phyloP scores from a whole-genome alignment of 1,140 invertebrate genomes.

The Drosophila novamexicana region DNA sequence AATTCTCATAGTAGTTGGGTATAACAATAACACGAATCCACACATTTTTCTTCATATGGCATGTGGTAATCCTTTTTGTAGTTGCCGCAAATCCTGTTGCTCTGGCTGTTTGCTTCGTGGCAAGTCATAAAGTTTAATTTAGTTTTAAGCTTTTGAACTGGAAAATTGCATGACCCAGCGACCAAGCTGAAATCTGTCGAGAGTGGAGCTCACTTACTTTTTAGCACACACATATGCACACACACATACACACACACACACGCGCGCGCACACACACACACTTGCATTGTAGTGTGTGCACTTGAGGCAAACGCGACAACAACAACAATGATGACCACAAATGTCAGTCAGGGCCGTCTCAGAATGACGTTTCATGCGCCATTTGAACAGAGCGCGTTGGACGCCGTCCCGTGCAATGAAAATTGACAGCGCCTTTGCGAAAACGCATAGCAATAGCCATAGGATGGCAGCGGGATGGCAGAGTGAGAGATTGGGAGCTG shows the following conservation, averaged over 20 bases:
- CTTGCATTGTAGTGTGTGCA: slow-evolving; percentile 6
- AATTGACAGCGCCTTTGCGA: slow-evolving; percentile 55
- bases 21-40: slow-evolving; percentile 36
- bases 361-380: slow-evolving; percentile 55
- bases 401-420: slow-evolving; percentile 36
- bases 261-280: not conserved
- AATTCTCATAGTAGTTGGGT: slow-evolving; percentile 1
- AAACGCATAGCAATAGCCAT: slow-evolving; percentile 42
- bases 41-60: slow-evolving; percentile 73
- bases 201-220: slow-evolving; percentile 60
- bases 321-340: slow-evolving; percentile 41
- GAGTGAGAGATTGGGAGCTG: not conserved
- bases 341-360: slow-evolving; percentile 50
- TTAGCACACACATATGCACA: slow-evolving; percentile 31
- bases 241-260: not conserved
- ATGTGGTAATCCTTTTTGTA: slow-evolving; percentile 78
- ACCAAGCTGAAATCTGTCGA: slow-evolving; percentile 34
- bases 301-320: slow-evolving; percentile 22
- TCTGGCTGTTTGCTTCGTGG: slow-evolving; percentile 42
- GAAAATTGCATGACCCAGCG: slow-evolving; percentile 74
- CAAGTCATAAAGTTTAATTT: slow-evolving; percentile 83
- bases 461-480: slow-evolving; percentile 3
- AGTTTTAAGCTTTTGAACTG: slow-evolving; percentile 83
- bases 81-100: slow-evolving; percentile 76
- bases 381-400: slow-evolving; percentile 46